These are phyloP conservation scores for Monochamus alternatus DNA, from an alignment of 2,888 invertebrate species.

Conservation along the genomic window DNA sequence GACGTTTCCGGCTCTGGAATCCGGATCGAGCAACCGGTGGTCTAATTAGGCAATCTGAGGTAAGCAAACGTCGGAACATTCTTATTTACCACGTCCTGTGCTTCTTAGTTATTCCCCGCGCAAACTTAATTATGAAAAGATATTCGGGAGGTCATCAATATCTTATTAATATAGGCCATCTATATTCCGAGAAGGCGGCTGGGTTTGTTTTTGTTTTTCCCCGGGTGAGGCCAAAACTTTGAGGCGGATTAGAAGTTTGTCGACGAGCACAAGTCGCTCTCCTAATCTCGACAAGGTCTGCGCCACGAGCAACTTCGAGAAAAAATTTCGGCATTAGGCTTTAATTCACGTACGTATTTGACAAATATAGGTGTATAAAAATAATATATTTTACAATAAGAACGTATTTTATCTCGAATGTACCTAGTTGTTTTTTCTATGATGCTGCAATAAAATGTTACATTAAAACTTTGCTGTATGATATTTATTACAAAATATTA, in stretches of 20 bases:
- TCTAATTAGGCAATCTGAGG: conserved; percentile 34
- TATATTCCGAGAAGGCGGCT: conserved; percentile 31
- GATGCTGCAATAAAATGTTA: too few species aligned
- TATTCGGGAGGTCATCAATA: conserved; percentile 53
- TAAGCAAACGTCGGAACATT: conserved; percentile 31
- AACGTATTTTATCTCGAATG: too few species aligned
- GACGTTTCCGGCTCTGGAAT: too few species aligned
- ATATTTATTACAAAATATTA: too few species aligned
- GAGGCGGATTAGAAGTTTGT: conserved; percentile 46
- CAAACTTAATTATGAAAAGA: conserved; percentile 55
- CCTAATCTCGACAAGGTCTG: background rate
- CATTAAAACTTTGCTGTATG: too few species aligned
- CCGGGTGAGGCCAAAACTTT: conserved; percentile 45
- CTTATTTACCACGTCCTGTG: conserved; percentile 40
- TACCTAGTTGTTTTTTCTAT: too few species aligned
- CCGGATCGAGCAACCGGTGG: conserved; percentile 14
- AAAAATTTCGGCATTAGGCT: too few species aligned
- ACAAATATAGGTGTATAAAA: too few species aligned
- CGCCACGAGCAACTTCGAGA: background rate
- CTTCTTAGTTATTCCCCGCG: conserved; percentile 52
- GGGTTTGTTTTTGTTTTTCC: conserved; percentile 50
- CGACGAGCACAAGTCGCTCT: conserved; percentile 17
- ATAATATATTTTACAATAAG: too few species aligned
- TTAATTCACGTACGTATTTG: too few species aligned
- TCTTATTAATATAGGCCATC: conserved; percentile 48